Evolutionary conservation across 2,888 invertebrate species (phyloP), one percentile per base, ranked within the genome.

Genomic region (Caenorhabditis macrosperma): DNA sequence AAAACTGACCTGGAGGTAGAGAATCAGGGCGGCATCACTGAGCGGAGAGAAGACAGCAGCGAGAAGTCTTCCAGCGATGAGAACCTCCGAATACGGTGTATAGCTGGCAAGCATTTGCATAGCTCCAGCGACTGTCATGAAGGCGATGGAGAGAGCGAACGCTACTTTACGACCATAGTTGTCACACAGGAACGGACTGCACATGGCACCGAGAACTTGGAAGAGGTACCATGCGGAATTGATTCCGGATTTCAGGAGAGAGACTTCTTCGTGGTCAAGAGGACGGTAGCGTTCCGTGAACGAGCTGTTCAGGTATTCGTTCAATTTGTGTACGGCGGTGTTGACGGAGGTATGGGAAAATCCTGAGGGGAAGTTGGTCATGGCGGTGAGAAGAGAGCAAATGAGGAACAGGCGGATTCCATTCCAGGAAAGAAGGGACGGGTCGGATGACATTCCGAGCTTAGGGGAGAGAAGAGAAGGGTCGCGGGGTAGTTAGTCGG

Each of bases 11-110:
- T 87, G 88, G 6, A 88, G 83, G 66, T 88, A 88, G 5, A 88
- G 76, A 55, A 88, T 88, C 20, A 88, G 74, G 0, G 86, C 89
- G 3, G 89, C 88, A 75, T 89, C 89, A 55, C 85, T 85, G 64
- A 89, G 82, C 5, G 89, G 89, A 10, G 89, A 89, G 77, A 89
- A 89, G 48, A 86, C 81, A 30, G 89, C 86, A 9, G 88, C 87
- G 41, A 89, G 69, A 5, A 89, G 60, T 26, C 89, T 78, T 17
- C 88, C 88, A 24, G 79, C 35, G 48, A 89, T 82, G 41, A 89
- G 63, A 55, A 85, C 69, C 64, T 88, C 88, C 7, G 88, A 87
- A 41, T 87, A 89, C n/a, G 85, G 82, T n/a, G 85, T 85, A 33
- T 86, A 77, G 22, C 87, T 85, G 26, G 88, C 83, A n/a, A 83